phyloP scores from a whole-genome alignment of 2,113 vertebrate species.

The Anarhynchus alexandrinus region DNA sequence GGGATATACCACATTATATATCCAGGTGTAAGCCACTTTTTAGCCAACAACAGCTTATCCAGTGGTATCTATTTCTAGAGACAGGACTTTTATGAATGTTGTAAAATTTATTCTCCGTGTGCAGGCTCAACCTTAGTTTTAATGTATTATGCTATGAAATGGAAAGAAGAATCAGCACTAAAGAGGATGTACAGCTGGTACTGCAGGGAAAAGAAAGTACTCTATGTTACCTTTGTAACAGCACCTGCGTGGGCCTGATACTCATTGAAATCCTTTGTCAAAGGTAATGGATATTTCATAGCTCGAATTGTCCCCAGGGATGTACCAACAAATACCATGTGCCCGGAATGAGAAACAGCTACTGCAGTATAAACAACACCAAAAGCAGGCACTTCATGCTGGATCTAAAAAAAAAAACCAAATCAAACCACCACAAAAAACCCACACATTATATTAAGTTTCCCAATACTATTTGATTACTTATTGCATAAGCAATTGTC shows the following conservation, averaged over 20 bases:
- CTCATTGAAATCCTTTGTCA: constrained; percentile 81
- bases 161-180: not conserved
- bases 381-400: constrained; percentile 79
- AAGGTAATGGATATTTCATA: constrained; percentile 86
- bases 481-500: not conserved
- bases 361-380: constrained; percentile 80
- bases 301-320: constrained; percentile 82
- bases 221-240: constrained; percentile 84
- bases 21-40: not conserved
- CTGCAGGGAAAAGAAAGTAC: not conserved
- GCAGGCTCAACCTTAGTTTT: not conserved
- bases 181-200: not conserved
- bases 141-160: not conserved
- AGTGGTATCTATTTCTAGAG: not conserved
- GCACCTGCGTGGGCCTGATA: constrained; percentile 89
- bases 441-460: not conserved
- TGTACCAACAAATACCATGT: constrained; percentile 87
- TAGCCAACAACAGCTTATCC: not conserved
- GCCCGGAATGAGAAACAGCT: constrained; percentile 81
- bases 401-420: constrained; percentile 74
- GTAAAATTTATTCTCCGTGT: not conserved
- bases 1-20: not conserved
- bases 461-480: not conserved
- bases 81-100: not conserved
- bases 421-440: not conserved